Evolutionary conservation across 2,888 invertebrate species (phyloP), one percentile per base, ranked within the genome.

Genomic region (Scaptomyza tumidula): DNA sequence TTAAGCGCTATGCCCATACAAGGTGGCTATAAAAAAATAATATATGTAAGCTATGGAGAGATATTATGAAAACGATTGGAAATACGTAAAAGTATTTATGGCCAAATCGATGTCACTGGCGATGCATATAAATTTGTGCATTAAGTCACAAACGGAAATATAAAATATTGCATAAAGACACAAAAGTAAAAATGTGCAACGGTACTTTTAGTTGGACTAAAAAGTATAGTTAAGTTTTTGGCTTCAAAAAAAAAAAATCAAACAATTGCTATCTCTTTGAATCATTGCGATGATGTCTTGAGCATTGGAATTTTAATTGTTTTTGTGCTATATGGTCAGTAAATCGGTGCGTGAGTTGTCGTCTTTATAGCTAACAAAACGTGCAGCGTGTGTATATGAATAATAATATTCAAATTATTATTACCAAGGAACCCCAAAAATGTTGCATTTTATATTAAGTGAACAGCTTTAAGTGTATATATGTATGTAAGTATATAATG

Each of bases 321-420:
- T 68, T 72, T 73, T 64, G 63, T 48, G 57, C 57, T 67, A 64
- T 68, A 64, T 66, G 75, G 62, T 74, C 65, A 78, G 65, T 65
- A 73, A 68, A 80, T 75, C 43, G 65, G 75, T 68, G 75, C 80
- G 72, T 71, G 66, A 68, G 50, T 46, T 74, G 60, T 37, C 67
- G 68, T 41, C 62, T 86, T 85, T 82, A 80, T 83, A 41, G 74
- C 85, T 39, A 68, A 62, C 27, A 61, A 63, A 73, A 78, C 82
- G 74, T 76, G 83, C 70, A 56, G 48, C 69, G 74, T 70, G 58
- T 66, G 71, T 67, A 69, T 86, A 88, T 88, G 80, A 86, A 88
- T 83, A 88, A 80, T 80, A 88, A 86, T 83, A 86, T 88, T 88
- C 70, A 80, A 82, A 82, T 82, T 74, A 71, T 68, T 63, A 52